Percentiles rank a stretch among this genome's conserved stretches.
These are phyloP conservation scores for Epizoanthus rinbou DNA, from an alignment of 92 coral and sea anemone species.

Conservation along the genomic window DNA sequence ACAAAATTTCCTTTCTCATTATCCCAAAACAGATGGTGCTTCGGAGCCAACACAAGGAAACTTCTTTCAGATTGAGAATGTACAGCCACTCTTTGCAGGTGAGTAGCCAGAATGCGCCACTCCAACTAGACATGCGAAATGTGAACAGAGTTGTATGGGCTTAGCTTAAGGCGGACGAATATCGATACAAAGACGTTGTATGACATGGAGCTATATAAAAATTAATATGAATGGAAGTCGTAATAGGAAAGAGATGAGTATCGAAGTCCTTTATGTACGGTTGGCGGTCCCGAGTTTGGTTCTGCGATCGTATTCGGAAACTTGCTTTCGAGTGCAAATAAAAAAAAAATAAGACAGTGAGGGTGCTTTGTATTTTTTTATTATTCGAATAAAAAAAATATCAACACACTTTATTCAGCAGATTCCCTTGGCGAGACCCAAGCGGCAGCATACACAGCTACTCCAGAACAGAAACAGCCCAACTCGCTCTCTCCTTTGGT, in stretches of 20 bases:
- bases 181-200: too few relatives aligned
- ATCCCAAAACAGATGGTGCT: slow-evolving; percentile 58
- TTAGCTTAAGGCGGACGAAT: too few relatives aligned
- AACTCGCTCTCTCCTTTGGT: background rate
- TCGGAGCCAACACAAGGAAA: slow-evolving; percentile 80
- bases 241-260: too few relatives aligned
- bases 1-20: background rate
- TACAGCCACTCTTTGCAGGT: slow-evolving; percentile 74
- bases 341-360: too few relatives aligned
- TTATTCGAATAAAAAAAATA: too few relatives aligned
- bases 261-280: too few relatives aligned
- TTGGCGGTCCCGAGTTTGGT: too few relatives aligned
- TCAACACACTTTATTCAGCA: background rate
- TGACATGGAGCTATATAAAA: too few relatives aligned
- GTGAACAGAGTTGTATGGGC: background rate
- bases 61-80: slow-evolving; percentile 80
- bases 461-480: background rate
- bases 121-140: background rate
- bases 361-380: too few relatives aligned
- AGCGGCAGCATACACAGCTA: background rate
- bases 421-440: slow-evolving; percentile 2
- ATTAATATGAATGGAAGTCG: too few relatives aligned
- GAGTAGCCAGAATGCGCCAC: background rate
- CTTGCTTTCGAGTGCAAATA: too few relatives aligned
- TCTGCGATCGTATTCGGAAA: too few relatives aligned